phyloP scores from a whole-genome alignment of 2,797 vertebrate species.

The Xiphophorus birchmanni region DNA sequence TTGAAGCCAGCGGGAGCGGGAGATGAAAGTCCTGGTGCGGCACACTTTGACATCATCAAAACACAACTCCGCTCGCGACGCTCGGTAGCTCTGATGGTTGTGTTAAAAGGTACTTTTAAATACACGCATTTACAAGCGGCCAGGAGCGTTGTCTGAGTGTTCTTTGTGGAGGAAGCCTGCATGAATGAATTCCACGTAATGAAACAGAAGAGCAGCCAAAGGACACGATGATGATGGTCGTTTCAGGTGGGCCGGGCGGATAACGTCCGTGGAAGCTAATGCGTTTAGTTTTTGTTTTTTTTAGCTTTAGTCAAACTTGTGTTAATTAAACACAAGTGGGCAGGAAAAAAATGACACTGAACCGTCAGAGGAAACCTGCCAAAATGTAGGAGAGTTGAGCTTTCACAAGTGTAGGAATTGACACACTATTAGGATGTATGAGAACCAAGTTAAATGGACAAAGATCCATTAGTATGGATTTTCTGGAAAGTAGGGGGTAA shows the following conservation, averaged over 20 bases:
- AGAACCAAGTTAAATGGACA: neutral
- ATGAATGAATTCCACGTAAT: constrained; percentile 58
- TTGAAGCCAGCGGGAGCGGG: constrained; percentile 72
- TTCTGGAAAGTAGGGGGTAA: neutral
- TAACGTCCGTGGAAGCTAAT: neutral
- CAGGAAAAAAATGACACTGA: neutral
- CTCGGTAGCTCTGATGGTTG: constrained; percentile 59
- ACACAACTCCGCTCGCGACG: constrained; percentile 63
- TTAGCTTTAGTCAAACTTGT: neutral
- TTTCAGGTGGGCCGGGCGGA: neutral
- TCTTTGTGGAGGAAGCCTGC: constrained; percentile 53
- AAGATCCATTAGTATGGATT: neutral
- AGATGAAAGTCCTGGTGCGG: constrained; percentile 74
- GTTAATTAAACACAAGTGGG: neutral
- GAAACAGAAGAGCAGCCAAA: constrained; percentile 29
- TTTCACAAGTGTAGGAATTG: neutral
- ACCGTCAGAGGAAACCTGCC: neutral
- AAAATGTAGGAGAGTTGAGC: neutral
- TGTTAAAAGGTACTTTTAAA: constrained; percentile 74
- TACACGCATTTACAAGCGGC: constrained; percentile 65
- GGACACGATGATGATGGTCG: constrained; percentile 2
- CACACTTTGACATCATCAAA: constrained; percentile 70
- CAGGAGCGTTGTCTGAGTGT: constrained; percentile 20
- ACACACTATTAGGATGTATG: neutral
- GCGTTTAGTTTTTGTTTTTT: neutral